Conservation (phyloP, 2,113 vertebrate genomes). For the Ariopsis seemanni region DNA sequence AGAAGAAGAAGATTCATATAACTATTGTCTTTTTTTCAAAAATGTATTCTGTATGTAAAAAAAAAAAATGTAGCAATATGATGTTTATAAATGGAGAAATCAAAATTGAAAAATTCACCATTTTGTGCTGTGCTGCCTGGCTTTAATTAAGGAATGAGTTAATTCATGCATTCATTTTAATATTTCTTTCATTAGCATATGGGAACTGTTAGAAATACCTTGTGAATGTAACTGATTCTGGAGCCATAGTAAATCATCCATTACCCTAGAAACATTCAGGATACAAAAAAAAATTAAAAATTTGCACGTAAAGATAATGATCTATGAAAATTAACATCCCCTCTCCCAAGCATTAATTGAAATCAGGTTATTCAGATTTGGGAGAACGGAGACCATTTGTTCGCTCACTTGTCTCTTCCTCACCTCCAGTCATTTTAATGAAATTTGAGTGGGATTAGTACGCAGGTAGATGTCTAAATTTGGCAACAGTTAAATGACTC, state of each 20-base stretch:
- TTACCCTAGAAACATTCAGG: not conserved
- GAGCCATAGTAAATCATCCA: not conserved
- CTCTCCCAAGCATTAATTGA: constrained; percentile 11
- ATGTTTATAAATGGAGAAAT: not conserved
- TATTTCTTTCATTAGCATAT: not conserved
- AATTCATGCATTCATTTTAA: not conserved
- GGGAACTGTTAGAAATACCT: not conserved
- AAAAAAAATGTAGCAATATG: not conserved
- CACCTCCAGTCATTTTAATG: constrained; percentile 44
- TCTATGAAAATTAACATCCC: constrained; percentile 17
- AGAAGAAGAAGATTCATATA: too few species aligned
- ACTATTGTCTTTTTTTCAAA: too few species aligned
- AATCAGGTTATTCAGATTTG: constrained; percentile 32
- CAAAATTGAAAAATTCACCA: not conserved
- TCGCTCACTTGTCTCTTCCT: constrained; percentile 21
- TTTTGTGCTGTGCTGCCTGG: not conserved
- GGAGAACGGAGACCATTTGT: constrained; percentile 34
- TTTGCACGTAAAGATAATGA: constrained; percentile 8
- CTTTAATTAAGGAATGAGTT: not conserved
- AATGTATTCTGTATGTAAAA: too few species aligned
- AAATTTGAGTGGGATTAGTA: constrained; percentile 32
- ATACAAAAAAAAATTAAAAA: constrained; percentile 9
- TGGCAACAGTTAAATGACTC: constrained; percentile 47
- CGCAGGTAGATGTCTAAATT: constrained; percentile 46
- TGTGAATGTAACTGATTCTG: not conserved